These are phyloP conservation scores for Pentamera pediparva DNA, from an alignment of 53 echinoderm and acorn worm genomes.

Conservation along the genomic window DNA sequence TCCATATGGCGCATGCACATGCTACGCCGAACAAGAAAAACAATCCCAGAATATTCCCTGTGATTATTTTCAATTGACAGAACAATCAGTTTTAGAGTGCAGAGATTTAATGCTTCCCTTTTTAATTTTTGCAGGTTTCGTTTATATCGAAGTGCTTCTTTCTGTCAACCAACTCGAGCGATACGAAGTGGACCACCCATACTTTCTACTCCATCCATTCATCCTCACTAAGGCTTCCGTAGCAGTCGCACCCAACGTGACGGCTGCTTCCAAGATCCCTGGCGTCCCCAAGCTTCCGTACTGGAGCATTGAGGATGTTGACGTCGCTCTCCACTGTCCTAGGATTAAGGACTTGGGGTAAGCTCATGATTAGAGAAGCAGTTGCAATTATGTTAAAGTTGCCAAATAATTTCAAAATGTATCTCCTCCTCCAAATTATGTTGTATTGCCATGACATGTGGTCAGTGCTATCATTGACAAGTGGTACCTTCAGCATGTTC, in stretches of 20 bases:
- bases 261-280: slow-evolving; percentile 36
- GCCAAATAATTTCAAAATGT: no score
- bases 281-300: slow-evolving; percentile 62
- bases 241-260: slow-evolving; percentile 42
- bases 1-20: no score
- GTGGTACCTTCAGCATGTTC: no score
- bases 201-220: slow-evolving; percentile 90
- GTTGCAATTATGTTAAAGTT: background rate
- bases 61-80: no score
- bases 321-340: slow-evolving; percentile 49
- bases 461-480: no score
- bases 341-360: slow-evolving; percentile 78
- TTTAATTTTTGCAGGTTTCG: background rate
- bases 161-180: slow-evolving; percentile 57
- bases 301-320: slow-evolving; percentile 56
- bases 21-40: no score
- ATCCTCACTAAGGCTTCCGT: slow-evolving; percentile 56
- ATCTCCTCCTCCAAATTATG: no score
- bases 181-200: slow-evolving; percentile 30
- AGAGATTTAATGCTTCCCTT: background rate
- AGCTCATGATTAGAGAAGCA: background rate
- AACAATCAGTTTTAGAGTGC: no score
- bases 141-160: slow-evolving; percentile 61
- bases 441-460: no score
- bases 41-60: no score